Percentiles rank a stretch among this genome's conserved stretches.
Conservation (phyloP, 2,113 vertebrate genomes). For the Rhineura floridana region DNA sequence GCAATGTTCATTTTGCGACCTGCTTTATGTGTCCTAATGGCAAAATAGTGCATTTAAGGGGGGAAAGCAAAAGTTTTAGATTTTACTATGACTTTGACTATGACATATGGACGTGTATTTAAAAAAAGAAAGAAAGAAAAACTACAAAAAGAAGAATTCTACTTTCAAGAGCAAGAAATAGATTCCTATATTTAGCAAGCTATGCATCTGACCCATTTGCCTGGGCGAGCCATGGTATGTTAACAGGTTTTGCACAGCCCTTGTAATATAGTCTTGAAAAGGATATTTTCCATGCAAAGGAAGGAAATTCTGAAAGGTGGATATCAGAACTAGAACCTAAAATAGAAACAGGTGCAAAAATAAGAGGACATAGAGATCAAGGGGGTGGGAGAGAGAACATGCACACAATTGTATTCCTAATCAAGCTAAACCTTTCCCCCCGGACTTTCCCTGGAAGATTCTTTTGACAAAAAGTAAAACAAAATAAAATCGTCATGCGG, state of each 20-base stretch:
- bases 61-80: too few relatives aligned
- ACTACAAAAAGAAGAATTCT: background rate
- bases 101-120: too few relatives aligned
- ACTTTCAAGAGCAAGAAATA: background rate
- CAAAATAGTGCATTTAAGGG: background rate
- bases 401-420: background rate
- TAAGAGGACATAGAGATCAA: background rate
- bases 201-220: rapidly evolving
- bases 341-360: constrained; percentile 33
- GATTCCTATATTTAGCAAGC: background rate
- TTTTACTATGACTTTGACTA: too few relatives aligned
- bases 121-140: too few relatives aligned
- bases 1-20: background rate
- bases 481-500: rapidly evolving
- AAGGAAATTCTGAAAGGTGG: constrained; percentile 39
- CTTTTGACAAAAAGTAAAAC: constrained; percentile 39
- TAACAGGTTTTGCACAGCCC: background rate
- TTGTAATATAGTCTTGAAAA: background rate
- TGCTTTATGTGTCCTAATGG: background rate
- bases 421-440: background rate
- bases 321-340: background rate
- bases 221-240: background rate
- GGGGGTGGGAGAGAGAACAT: background rate
- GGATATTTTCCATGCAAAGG: background rate
- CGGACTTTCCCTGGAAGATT: constrained; percentile 41